phyloP scores from a whole-genome alignment of 53 echinoderm and acorn worm species.

The Holothuria leucospilota region DNA sequence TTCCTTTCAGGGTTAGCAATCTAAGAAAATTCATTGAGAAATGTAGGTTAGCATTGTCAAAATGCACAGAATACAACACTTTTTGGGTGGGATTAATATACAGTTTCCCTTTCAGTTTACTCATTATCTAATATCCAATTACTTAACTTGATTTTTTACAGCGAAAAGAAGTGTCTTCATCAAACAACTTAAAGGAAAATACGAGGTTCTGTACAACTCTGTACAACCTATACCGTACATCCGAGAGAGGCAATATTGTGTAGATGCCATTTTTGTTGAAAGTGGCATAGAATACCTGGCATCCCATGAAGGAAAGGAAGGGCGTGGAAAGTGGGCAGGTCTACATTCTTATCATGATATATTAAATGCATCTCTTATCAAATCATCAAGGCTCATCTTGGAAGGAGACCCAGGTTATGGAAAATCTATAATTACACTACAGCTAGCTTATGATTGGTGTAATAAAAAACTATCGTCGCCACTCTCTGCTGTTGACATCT shows the following conservation, averaged over 20 bases:
- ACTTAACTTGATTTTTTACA: too few species aligned
- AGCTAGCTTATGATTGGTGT: slow-evolving; percentile 25
- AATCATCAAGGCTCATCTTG: background rate
- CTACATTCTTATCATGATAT: slow-evolving; percentile 5
- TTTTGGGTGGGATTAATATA: too few species aligned
- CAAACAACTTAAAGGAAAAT: background rate
- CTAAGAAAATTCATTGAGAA: too few species aligned
- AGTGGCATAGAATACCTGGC: background rate
- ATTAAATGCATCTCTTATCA: background rate
- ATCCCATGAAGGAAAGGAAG: background rate
- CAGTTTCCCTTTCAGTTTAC: too few species aligned
- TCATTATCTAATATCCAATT: too few species aligned
- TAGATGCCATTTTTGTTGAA: background rate
- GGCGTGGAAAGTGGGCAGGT: background rate
- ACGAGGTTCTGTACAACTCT: background rate
- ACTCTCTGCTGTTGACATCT: background rate
- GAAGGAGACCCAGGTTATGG: too few species aligned
- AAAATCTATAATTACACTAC: background rate
- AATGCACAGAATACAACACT: too few species aligned
- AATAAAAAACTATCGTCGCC: background rate
- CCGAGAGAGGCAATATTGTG: background rate
- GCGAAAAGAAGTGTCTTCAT: too few species aligned
- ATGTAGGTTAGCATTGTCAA: too few species aligned
- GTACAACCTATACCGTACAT: background rate
- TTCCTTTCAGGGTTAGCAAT: too few species aligned